Evolutionary conservation across 2,888 invertebrate species (phyloP).

Genomic region (Metallyticus violacea): DNA sequence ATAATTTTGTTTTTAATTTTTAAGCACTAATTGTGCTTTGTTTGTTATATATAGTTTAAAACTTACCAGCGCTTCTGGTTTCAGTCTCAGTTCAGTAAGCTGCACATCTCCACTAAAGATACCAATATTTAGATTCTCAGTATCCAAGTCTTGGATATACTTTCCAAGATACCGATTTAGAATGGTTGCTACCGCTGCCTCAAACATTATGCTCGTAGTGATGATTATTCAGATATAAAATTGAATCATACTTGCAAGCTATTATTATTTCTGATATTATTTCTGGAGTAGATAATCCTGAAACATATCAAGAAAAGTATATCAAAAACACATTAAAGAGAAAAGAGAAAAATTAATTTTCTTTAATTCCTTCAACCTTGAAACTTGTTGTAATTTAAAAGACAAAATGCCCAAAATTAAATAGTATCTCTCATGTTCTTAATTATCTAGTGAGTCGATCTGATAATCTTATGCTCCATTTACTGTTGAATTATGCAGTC

Average conservation of each 20-base stretch:
- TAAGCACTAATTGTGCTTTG: no score
- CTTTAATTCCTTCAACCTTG: no score
- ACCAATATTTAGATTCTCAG: slow-evolving; percentile 78
- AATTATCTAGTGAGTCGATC: no score
- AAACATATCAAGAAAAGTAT: no score
- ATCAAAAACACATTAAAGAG: no score
- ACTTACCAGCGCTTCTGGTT: slow-evolving; percentile 78
- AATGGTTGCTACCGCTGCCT: slow-evolving; percentile 74
- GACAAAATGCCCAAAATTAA: no score
- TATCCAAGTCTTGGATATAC: slow-evolving; percentile 78
- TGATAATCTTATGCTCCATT: no score
- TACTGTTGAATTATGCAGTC: no score
- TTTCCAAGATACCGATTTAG: slow-evolving; percentile 77
- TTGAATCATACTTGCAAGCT: neutral
- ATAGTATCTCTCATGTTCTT: no score
- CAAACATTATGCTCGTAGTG: slow-evolving; percentile 58
- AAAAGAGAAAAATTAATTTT: no score
- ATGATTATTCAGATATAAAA: neutral
- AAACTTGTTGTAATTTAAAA: no score
- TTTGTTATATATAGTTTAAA: neutral
- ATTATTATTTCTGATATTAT: no score
- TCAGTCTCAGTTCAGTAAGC: slow-evolving; percentile 71
- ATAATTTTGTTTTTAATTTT: neutral
- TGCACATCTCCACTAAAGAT: slow-evolving; percentile 80
- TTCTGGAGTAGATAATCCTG: neutral